Percentiles rank a stretch among this genome's conserved stretches.
Evolutionary conservation across 2,797 vertebrate genomes (phyloP).

Genomic region (Melanogrammus aeglefinus): DNA sequence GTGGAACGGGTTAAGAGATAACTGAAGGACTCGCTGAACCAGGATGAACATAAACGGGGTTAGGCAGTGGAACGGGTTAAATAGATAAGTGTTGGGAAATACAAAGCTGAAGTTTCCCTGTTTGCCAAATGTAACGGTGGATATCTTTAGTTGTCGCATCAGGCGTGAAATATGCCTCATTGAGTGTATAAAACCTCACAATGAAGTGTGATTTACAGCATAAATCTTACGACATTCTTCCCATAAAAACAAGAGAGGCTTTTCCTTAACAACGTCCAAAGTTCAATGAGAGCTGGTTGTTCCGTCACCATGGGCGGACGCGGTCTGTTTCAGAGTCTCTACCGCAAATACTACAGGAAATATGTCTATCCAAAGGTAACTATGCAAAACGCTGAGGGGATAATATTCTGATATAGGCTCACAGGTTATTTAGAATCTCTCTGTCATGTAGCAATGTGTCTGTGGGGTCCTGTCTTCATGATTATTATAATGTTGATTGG

Average conservation of each 20-base stretch:
- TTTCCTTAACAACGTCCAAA: constrained; percentile 42
- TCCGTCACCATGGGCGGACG: constrained; percentile 48
- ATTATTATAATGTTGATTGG: neutral
- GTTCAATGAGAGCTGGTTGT: constrained; percentile 43
- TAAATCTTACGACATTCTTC: neutral
- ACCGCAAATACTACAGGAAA: constrained; percentile 45
- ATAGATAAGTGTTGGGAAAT: neutral
- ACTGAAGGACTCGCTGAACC: neutral
- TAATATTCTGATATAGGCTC: neutral
- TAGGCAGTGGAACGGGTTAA: neutral
- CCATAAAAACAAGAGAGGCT: neutral
- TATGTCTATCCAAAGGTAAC: constrained; percentile 49
- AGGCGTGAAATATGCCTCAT: neutral
- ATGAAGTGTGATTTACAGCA: neutral
- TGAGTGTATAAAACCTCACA: neutral
- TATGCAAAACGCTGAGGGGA: neutral
- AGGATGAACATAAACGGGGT: constrained; percentile 24
- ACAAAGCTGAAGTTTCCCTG: neutral
- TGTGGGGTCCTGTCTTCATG: neutral
- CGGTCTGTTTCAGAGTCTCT: constrained; percentile 51
- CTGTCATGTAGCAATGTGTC: neutral
- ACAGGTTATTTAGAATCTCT: neutral
- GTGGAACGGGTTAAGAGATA: neutral
- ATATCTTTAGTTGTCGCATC: neutral
- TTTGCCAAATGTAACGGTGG: neutral